Percentiles rank a stretch among this genome's conserved stretches.
Conservation (phyloP, 1,140 invertebrate genomes). For the Pentalonia nigronervosa region DNA sequence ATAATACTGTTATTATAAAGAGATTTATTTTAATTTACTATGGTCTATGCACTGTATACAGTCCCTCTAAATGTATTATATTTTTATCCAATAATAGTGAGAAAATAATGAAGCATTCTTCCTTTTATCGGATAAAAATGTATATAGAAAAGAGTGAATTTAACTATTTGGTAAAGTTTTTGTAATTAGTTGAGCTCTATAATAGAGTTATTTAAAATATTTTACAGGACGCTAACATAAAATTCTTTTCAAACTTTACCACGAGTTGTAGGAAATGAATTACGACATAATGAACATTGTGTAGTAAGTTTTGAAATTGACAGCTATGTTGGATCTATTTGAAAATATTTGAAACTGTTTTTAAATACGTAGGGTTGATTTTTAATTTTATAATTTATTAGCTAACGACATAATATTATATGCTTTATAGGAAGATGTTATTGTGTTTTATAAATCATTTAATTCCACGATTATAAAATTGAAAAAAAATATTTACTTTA, state of each 20-base stretch:
- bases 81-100: neutral
- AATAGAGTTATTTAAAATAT: constrained; percentile 44
- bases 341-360: neutral
- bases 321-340: neutral
- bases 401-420: neutral
- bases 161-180: neutral
- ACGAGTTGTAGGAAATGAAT: constrained; percentile 28
- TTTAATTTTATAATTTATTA: constrained; percentile 10
- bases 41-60: neutral
- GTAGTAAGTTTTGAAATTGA: constrained; percentile 9
- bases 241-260: constrained; percentile 31
- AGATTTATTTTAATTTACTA: constrained; percentile 15
- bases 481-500: neutral
- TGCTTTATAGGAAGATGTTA: neutral
- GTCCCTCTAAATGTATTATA: neutral
- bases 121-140: neutral
- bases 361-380: neutral
- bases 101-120: neutral
- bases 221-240: neutral
- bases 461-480: neutral
- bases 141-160: neutral
- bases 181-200: constrained; percentile 36
- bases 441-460: neutral
- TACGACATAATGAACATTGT: constrained; percentile 18
- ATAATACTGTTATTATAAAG: neutral